These are phyloP conservation scores for Meandrina meandrites DNA, from an alignment of 92 coral and sea anemone genomes.

Conservation along the genomic window DNA sequence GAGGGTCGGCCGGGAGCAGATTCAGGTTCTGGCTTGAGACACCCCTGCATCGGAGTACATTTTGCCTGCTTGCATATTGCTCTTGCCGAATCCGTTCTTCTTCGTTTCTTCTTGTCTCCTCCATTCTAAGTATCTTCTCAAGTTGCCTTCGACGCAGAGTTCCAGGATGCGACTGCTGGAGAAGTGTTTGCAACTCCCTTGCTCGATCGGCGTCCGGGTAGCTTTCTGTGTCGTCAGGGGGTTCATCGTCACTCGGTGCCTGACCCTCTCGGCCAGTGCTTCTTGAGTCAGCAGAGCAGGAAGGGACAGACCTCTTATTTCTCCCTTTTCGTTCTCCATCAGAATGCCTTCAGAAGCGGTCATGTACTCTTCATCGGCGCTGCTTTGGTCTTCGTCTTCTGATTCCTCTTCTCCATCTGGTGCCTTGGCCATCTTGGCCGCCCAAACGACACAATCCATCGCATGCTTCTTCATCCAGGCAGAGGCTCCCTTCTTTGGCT, in stretches of 20 bases:
- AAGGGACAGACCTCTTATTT: slow-evolving; percentile 31
- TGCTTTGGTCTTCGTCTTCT: background rate
- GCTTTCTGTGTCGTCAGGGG: slow-evolving; percentile 16
- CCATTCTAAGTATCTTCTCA: no score
- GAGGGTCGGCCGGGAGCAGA: background rate
- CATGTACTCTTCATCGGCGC: no score
- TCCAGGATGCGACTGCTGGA: no score
- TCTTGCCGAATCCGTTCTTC: background rate
- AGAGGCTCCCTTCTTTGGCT: slow-evolving; percentile 28
- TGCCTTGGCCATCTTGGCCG: slow-evolving; percentile 27
- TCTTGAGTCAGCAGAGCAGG: slow-evolving; percentile 32
- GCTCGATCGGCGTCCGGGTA: slow-evolving; percentile 11
- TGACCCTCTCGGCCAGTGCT: slow-evolving; percentile 21
- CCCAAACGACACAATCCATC: slow-evolving; percentile 43
- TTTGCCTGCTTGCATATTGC: background rate
- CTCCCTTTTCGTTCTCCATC: slow-evolving; percentile 17
- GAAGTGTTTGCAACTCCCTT: no score
- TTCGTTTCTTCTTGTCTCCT: no score
- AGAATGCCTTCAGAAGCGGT: slow-evolving; percentile 5
- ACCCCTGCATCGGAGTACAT: background rate
- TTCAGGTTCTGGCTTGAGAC: background rate
- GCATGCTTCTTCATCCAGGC: slow-evolving; percentile 29
- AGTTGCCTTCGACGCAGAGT: no score
- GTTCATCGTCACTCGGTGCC: slow-evolving; percentile 13
- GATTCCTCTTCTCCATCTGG: slow-evolving; percentile 31